Evolutionary conservation across 2,113 vertebrate species (phyloP).

Genomic region (Hippocampus abdominalis): DNA sequence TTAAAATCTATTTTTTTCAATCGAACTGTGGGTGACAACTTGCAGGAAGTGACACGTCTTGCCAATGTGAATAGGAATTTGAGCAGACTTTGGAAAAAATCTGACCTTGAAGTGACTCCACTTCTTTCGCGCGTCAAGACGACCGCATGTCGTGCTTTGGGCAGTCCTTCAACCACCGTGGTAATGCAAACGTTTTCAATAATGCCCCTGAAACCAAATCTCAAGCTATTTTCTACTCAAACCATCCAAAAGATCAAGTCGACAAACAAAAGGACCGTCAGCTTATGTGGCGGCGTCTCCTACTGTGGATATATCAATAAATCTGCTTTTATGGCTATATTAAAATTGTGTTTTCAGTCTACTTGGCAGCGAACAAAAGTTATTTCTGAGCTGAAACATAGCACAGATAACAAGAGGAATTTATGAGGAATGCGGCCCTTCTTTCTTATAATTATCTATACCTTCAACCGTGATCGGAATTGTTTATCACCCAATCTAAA

Average conservation of each 20-base stretch:
- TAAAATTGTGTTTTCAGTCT: slow-evolving; percentile 7
- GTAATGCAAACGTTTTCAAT: neutral
- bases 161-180: neutral
- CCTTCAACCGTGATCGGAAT: slow-evolving; percentile 33
- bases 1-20: no score
- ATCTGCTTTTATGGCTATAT: slow-evolving; percentile 6
- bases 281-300: slow-evolving; percentile 12
- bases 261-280: slow-evolving; percentile 1
- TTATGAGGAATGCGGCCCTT: slow-evolving; percentile 30
- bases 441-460: slow-evolving; percentile 8
- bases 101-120: no score
- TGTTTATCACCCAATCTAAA: slow-evolving; percentile 39
- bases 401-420: slow-evolving; percentile 15
- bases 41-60: no score
- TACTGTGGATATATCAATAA: neutral
- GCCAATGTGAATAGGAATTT: no score
- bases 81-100: no score
- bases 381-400: slow-evolving; percentile 10
- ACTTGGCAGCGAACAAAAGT: slow-evolving; percentile 14
- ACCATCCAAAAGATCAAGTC: slow-evolving; percentile 2
- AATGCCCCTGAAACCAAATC: neutral
- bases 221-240: slow-evolving; percentile 18
- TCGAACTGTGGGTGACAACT: no score
- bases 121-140: neutral
- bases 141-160: neutral